Evolutionary conservation across 2,888 invertebrate genomes (phyloP), one percentile per base, ranked within the genome.

Genomic region (Orthonychiurus folsomi): DNA sequence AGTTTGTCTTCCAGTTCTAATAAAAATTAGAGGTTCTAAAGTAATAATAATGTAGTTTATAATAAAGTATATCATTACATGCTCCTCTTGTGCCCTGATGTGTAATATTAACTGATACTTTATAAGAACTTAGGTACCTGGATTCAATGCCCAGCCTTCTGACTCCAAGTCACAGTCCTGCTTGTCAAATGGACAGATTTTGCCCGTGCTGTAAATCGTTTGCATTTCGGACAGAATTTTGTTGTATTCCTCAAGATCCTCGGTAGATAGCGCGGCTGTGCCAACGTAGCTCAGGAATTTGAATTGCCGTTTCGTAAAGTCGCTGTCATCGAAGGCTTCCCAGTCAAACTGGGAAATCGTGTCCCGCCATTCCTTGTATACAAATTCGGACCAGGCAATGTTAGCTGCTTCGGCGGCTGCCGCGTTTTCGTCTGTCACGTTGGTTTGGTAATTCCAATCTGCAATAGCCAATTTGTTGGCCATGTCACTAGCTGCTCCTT

Each of bases 161-260:
- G 65, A 64, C 23, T 58, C 65, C 24, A 80, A 68, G 68, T 79
- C 76, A 62, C 81, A 81, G 24, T 75, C 75, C 68, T 76, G 75
- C 2, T 77, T 76, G 2, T 69, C 67, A 58, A 73, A 78, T 0
- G 88, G 86, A 72, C 89, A 89, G 37, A 89, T 81, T 74, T 84
- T 84, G 0, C 85, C 85, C 21, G 84, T 82, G 64, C 85, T 84
- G 78, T 87, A 89, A 27, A 85, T 80, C 71, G 87, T 87, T 74
- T 87, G 88, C 89, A 89, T 89, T 75, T 88, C 85, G 0, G 84
- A 79, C 20, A 71, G 63, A 24, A 75, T 61, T 66, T 69, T 62
- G 62, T 74, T 75, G 56, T 75, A 74, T 76, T 77, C 3, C 3
- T 83, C 81, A 73, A 85, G 86, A 76, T 88, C 86, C 25, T 86